These are phyloP conservation scores for Emydura subglobosa DNA, from an alignment of 2,113 vertebrate genomes.

Conservation along the genomic window DNA sequence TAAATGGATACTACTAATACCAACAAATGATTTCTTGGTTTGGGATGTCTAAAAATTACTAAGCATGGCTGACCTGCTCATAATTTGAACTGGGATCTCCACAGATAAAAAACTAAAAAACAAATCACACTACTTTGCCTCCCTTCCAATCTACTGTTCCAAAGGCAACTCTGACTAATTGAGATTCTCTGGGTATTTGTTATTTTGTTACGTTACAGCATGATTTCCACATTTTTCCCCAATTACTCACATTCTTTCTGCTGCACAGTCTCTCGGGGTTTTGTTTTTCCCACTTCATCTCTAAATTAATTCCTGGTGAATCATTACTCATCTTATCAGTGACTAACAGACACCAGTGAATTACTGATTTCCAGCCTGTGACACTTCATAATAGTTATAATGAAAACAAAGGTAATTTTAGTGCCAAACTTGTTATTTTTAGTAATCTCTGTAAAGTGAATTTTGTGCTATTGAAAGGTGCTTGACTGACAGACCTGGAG, in stretches of 20 bases:
- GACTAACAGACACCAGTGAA: constrained; percentile 5
- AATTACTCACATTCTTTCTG: not conserved
- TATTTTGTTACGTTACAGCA: not conserved
- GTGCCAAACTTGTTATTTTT: not conserved
- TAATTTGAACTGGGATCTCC: not conserved
- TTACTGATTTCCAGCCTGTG: constrained; percentile 15
- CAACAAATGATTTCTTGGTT: accelerated
- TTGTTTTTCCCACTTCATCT: not conserved
- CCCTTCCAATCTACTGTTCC: not conserved
- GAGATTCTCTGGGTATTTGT: not conserved
- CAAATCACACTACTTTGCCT: not conserved
- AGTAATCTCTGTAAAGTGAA: not conserved
- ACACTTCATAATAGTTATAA: not conserved
- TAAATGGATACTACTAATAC: accelerated
- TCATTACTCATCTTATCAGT: constrained; percentile 22
- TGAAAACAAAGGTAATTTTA: constrained; percentile 27
- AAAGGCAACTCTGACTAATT: not conserved
- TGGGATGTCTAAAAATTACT: not conserved
- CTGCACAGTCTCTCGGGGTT: not conserved
- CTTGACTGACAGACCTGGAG: not conserved
- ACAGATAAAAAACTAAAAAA: not conserved
- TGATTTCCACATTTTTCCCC: not conserved
- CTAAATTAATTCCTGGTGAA: not conserved
- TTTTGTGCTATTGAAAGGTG: not conserved
- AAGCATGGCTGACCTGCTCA: not conserved